Evolutionary conservation across 1,140 invertebrate species (phyloP), one percentile per base, ranked within the genome.

Genomic region (Sycophila sp.): DNA sequence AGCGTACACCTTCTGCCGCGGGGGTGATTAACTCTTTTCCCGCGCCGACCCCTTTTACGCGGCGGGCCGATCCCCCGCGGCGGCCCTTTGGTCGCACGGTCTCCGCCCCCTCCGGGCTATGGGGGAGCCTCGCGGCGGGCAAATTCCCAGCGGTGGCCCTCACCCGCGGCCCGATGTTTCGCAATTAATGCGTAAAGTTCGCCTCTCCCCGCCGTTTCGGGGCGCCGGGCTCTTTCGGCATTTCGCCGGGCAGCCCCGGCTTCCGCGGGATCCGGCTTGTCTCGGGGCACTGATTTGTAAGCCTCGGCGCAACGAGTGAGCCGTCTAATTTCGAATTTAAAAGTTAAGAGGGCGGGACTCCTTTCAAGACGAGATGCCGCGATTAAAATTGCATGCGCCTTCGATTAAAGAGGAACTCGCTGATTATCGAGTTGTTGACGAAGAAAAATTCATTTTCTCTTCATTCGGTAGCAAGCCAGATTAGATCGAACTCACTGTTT

Each of bases 181-280:
- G 73, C 74, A 76, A 77, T 77, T 77, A 77, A 77, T 77, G 74
- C 76, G 72, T 58, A 76, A 77, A 77, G 74, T 77, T 76, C 70
- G 71, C 69, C 76, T 28, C 28, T 36, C 60, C 19, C 22, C 8
- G 34, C 38, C 38, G 45, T 7, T 38, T 51, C 34, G 22, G 10
- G 26, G 8, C 26, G 30, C 26, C 13, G 36, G 8, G 26, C 28
- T 60, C 58, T 45, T 62, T 62, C 40, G 24, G 28, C 59, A 17
- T 26, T 47, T 47, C 11, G 8, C 56, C 42, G n/a, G 40, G 2
- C 38, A n/a, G 8, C 38, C 3, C 38, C 11, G 38, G 3, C 38
- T 10, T 3, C 19, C 19, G 8, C 5, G 6, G 17, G 24, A 47
- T 47, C 13, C 17, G 24, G 19, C 17, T 10, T 11, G 5, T 22